Conservation (phyloP, 2,888 invertebrate species). For the Luperina nickerlii region DNA sequence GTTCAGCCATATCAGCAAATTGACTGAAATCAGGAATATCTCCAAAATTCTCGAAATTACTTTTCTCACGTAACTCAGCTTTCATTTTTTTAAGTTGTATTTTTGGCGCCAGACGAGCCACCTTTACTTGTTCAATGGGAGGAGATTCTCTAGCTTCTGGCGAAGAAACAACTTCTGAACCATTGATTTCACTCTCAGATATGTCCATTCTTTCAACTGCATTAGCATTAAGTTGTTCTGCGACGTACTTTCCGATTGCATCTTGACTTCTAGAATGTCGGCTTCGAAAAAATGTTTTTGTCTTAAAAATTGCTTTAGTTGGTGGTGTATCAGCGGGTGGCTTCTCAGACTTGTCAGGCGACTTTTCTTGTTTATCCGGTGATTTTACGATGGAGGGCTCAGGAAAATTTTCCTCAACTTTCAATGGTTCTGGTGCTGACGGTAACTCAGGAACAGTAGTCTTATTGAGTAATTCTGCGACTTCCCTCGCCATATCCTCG, state of each 20-base stretch:
- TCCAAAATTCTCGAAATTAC: conserved; percentile 61
- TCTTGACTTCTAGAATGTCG: conserved; percentile 89
- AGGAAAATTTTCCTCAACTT: conserved; percentile 91
- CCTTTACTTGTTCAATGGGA: conserved; percentile 89
- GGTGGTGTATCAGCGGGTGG: conserved; percentile 71
- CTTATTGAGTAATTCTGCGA: conserved; percentile 91
- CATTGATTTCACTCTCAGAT: conserved; percentile 83
- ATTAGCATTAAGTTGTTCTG: conserved; percentile 87
- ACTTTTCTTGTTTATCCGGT: conserved; percentile 83
- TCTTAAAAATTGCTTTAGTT: conserved; percentile 88
- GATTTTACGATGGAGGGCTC: conserved; percentile 88
- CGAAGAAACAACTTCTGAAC: conserved; percentile 81
- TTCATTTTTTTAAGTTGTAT: conserved; percentile 89
- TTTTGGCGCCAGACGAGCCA: conserved; percentile 89
- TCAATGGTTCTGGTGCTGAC: conserved; percentile 87
- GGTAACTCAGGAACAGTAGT: conserved; percentile 91
- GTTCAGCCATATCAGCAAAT: conserved; percentile 58
- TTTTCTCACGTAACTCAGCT: conserved; percentile 81
- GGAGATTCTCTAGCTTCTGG: conserved; percentile 84
- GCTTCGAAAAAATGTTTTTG: conserved; percentile 90
- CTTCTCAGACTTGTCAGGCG: conserved; percentile 74
- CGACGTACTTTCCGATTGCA: conserved; percentile 89
- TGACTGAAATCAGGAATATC: conserved; percentile 61
- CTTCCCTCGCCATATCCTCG: conserved; percentile 89
- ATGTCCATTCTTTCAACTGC: conserved; percentile 86